Evolutionary conservation across 2,797 vertebrate species (phyloP).

Genomic region (Phaenicophaeus curvirostris): DNA sequence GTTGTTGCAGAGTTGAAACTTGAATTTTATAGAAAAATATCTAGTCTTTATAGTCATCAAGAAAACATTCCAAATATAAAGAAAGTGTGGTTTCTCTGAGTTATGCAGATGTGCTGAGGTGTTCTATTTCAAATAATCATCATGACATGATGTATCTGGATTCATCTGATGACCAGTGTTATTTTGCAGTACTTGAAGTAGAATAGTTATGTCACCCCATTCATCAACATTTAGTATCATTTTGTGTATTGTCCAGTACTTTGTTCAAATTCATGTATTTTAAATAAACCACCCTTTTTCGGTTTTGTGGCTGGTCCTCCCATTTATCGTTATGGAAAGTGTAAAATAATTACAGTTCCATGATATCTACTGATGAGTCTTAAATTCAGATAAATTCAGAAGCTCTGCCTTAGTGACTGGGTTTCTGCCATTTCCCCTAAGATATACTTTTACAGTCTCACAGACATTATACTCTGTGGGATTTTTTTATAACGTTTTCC

Average conservation of each 20-base stretch:
- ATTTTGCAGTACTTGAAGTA: too few relatives aligned
- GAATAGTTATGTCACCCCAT: too few relatives aligned
- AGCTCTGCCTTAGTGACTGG: neutral
- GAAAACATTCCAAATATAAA: neutral
- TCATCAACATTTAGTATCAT: too few relatives aligned
- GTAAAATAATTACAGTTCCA: neutral
- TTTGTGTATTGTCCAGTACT: too few relatives aligned
- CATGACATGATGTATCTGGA: neutral
- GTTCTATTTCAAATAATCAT: neutral
- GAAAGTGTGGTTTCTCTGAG: neutral
- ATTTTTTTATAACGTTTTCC: neutral
- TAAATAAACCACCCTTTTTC: neutral
- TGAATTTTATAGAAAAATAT: neutral
- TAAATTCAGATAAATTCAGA: slow-evolving; percentile 7
- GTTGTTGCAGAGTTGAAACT: neutral
- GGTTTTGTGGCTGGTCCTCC: neutral
- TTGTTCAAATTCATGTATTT: too few relatives aligned
- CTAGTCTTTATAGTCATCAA: neutral
- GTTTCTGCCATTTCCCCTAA: neutral
- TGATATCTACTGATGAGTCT: neutral
- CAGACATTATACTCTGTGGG: neutral
- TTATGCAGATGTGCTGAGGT: neutral
- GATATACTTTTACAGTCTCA: neutral
- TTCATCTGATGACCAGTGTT: too few relatives aligned
- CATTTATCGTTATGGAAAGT: neutral